These are phyloP conservation scores for Sebastolobus alascanus DNA, from an alignment of 2,797 vertebrate species.

Conservation along the genomic window DNA sequence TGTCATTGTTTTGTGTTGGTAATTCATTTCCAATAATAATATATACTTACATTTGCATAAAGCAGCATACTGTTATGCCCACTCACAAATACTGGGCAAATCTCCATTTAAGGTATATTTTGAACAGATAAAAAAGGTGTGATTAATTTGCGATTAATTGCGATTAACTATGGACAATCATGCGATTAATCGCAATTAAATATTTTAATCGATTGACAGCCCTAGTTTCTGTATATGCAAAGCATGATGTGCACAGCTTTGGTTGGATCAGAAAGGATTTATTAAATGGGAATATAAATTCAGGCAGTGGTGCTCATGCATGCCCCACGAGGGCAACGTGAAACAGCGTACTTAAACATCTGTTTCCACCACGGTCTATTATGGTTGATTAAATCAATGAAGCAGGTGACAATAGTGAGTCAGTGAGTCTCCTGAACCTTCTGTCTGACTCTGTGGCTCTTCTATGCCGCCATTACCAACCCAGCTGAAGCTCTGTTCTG, in stretches of 20 bases:
- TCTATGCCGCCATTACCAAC: constrained; percentile 40
- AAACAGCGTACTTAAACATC: constrained; percentile 7
- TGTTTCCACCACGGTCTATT: constrained; percentile 3
- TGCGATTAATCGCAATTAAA: too few relatives aligned
- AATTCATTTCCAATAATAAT: too few relatives aligned
- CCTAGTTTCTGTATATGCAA: not conserved
- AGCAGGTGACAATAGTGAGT: not conserved
- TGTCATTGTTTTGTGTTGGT: too few relatives aligned
- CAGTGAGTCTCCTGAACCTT: not conserved
- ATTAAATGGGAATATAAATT: not conserved
- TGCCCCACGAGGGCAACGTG: not conserved
- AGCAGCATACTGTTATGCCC: too few relatives aligned
- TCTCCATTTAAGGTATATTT: too few relatives aligned
- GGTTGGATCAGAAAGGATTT: not conserved
- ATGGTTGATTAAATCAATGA: constrained; percentile 11
- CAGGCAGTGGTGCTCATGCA: not conserved
- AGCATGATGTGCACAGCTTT: not conserved
- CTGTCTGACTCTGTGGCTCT: not conserved
- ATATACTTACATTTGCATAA: too few relatives aligned
- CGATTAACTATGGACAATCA: too few relatives aligned
- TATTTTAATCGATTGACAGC: too few relatives aligned
- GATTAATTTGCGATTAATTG: too few relatives aligned
- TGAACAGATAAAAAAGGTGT: too few relatives aligned
- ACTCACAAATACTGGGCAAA: too few relatives aligned
- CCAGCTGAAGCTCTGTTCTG: constrained; percentile 39